Evolutionary conservation across 2,113 vertebrate species (phyloP).

Genomic region (Tapirus terrestris): DNA sequence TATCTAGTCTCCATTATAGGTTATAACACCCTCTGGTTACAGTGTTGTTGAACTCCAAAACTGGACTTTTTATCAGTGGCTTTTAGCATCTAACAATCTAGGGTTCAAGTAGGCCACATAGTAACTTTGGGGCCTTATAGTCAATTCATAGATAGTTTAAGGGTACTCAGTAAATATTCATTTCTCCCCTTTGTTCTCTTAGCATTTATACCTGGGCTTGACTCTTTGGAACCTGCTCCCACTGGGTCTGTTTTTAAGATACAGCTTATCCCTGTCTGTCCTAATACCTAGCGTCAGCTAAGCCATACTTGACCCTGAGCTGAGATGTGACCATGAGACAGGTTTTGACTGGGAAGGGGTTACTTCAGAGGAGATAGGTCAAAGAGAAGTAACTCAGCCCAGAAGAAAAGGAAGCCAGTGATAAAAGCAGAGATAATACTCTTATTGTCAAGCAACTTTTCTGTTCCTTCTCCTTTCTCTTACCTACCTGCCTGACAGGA

Average conservation of each 20-base stretch:
- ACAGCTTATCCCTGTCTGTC: neutral
- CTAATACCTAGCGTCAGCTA: neutral
- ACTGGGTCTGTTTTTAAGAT: neutral
- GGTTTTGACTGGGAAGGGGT: neutral
- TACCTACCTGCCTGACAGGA: neutral
- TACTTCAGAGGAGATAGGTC: neutral
- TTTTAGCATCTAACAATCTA: neutral
- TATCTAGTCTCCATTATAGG: neutral
- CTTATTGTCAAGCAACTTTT: neutral
- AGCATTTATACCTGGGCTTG: neutral
- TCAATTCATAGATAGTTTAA: neutral
- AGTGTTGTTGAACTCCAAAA: neutral
- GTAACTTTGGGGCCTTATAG: neutral
- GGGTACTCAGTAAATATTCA: neutral
- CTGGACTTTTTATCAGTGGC: neutral
- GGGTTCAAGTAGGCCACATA: neutral
- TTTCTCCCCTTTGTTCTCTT: neutral
- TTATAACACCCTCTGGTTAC: neutral
- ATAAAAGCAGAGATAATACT: neutral
- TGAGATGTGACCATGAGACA: neutral
- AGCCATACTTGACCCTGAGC: neutral
- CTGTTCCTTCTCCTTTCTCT: neutral
- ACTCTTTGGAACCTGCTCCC: neutral
- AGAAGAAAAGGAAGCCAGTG: neutral
- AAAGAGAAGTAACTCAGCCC: neutral